phyloP scores from a whole-genome alignment of 2,113 vertebrate genomes.

The Gorsachius goisagi region DNA sequence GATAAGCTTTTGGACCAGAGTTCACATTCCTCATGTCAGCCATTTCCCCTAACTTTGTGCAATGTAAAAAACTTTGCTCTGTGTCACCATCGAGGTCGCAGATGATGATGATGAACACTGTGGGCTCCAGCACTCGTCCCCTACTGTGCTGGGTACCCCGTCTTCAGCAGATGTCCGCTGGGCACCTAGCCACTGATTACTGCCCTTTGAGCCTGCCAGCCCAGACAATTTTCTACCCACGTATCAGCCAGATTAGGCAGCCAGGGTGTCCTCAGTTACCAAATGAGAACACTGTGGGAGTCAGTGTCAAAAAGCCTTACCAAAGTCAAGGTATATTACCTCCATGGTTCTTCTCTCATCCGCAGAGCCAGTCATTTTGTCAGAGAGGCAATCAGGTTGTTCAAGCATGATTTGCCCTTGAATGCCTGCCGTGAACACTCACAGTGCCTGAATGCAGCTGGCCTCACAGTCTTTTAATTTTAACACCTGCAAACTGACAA shows the following conservation, averaged over 20 bases:
- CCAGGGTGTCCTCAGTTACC: neutral
- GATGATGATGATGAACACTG: neutral
- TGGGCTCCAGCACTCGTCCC: fast-evolving
- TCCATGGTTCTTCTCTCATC: neutral
- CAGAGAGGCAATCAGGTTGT: constrained; percentile 37
- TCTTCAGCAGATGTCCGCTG: neutral
- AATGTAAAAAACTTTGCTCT: neutral
- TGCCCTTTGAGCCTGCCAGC: neutral
- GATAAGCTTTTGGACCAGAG: neutral
- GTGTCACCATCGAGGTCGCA: neutral
- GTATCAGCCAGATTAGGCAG: neutral
- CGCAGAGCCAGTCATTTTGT: constrained; percentile 27
- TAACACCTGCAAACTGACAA: constrained; percentile 54
- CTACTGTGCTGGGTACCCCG: neutral
- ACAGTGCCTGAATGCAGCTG: constrained; percentile 15
- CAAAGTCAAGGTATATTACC: constrained; percentile 62
- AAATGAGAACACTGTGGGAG: constrained; percentile 51
- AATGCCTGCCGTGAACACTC: constrained; percentile 32
- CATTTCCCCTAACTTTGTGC: neutral
- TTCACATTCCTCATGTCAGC: neutral
- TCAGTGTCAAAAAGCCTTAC: constrained; percentile 26
- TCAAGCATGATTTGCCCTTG: constrained; percentile 56
- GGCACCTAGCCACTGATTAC: neutral
- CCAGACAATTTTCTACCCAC: neutral
- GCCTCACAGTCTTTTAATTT: constrained; percentile 52